Percentiles rank a stretch among this genome's conserved stretches.
These are phyloP conservation scores for Limnephilus rhombicus DNA, from an alignment of 2,888 invertebrate genomes.

Conservation along the genomic window DNA sequence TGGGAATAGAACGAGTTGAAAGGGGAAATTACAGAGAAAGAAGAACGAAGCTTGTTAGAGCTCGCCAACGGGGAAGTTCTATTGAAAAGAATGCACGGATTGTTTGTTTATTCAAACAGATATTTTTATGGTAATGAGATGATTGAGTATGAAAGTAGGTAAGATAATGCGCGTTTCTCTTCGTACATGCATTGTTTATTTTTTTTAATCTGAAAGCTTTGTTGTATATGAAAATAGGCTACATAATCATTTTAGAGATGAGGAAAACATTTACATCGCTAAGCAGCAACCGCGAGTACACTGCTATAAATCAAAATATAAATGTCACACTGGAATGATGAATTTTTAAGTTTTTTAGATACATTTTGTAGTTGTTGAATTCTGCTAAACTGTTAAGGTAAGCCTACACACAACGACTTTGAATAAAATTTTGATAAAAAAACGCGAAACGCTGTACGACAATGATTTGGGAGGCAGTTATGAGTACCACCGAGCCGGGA, in stretches of 20 bases:
- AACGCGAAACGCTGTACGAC: no score
- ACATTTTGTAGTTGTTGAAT: no score
- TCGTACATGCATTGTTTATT: background rate
- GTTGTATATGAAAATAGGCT: conserved; percentile 28
- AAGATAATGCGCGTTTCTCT: background rate
- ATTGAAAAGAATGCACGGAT: conserved; percentile 39
- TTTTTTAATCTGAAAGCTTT: background rate
- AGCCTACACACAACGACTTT: no score
- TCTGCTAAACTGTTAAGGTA: no score
- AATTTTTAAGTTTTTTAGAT: no score
- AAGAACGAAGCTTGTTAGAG: conserved; percentile 45
- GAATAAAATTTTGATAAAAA: no score
- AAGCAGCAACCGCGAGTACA: background rate
- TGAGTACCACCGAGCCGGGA: no score
- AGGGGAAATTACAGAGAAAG: conserved; percentile 54
- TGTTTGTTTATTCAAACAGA: conserved; percentile 29
- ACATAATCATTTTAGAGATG: background rate
- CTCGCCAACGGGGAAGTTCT: background rate
- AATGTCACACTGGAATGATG: background rate
- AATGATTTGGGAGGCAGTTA: no score
- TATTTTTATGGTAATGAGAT: conserved; percentile 27
- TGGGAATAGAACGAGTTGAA: conserved; percentile 51
- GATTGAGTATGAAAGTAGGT: background rate
- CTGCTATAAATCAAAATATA: background rate
- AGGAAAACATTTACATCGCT: background rate